Conservation (phyloP, 1,140 invertebrate species). For the Cataglyphis hispanica region DNA sequence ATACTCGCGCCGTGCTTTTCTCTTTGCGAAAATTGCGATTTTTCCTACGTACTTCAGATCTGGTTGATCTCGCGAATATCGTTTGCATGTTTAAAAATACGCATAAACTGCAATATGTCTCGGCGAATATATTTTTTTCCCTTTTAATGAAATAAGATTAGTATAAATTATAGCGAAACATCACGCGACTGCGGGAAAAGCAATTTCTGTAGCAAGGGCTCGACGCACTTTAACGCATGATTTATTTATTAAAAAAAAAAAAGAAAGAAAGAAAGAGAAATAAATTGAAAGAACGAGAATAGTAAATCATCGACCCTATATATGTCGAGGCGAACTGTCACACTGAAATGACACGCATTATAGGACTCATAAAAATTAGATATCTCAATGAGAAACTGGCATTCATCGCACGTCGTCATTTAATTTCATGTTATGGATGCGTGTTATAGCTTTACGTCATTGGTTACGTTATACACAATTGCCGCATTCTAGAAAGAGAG, state of each 20-base stretch:
- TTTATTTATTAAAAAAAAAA: slow-evolving; percentile 1
- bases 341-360: slow-evolving; percentile 7
- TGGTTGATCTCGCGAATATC: slow-evolving; percentile 19
- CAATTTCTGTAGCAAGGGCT: slow-evolving; percentile 14
- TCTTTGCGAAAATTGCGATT: background rate
- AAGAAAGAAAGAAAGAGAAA: background rate
- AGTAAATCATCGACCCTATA: background rate
- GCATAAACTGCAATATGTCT: slow-evolving; percentile 32
- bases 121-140: background rate
- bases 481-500: slow-evolving; percentile 29
- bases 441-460: slow-evolving; percentile 51
- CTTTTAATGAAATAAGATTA: slow-evolving; percentile 46
- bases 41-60: slow-evolving; percentile 6
- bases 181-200: slow-evolving; percentile 4
- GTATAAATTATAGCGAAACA: slow-evolving; percentile 20
- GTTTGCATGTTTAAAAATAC: slow-evolving; percentile 49
- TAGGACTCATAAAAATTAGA: slow-evolving; percentile 19
- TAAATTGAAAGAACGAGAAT: background rate
- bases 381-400: background rate
- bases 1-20: background rate
- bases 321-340: background rate
- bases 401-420: slow-evolving; percentile 35
- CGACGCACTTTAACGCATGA: slow-evolving; percentile 51
- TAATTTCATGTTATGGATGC: slow-evolving; percentile 42
- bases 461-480: slow-evolving; percentile 41